Percentiles rank a stretch among this genome's conserved stretches.
Evolutionary conservation across 2,797 vertebrate species (phyloP).

Genomic region (Pangasius macronema): DNA sequence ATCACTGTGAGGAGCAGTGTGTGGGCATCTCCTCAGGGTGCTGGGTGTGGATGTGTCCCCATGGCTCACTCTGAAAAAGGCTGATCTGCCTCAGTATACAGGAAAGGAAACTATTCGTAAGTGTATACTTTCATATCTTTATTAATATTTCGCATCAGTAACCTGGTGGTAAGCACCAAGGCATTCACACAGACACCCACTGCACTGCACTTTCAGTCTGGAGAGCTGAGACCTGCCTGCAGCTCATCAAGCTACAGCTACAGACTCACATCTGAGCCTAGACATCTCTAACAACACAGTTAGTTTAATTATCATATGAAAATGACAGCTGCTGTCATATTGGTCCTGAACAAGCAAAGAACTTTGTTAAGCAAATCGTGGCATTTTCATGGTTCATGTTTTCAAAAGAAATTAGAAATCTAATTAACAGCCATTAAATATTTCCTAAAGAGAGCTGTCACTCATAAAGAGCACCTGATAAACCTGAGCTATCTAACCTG

Average conservation of each 20-base stretch:
- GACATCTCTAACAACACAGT: background rate
- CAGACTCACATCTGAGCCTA: background rate
- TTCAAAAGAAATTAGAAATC: background rate
- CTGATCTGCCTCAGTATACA: background rate
- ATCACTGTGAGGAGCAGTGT: background rate
- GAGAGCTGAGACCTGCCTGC: background rate
- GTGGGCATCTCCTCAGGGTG: background rate
- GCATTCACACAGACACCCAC: background rate
- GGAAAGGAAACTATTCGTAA: background rate
- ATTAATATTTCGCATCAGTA: background rate
- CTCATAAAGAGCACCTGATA: background rate
- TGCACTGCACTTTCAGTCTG: background rate
- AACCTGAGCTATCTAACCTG: background rate
- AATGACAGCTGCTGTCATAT: background rate
- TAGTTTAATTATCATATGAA: background rate
- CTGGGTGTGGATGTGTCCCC: background rate
- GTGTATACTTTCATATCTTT: background rate
- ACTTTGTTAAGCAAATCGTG: background rate
- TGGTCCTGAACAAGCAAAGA: background rate
- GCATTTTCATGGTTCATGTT: background rate
- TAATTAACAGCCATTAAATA: background rate
- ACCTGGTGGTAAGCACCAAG: background rate
- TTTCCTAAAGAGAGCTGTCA: background rate
- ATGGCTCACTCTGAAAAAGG: background rate
- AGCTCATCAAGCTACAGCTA: background rate